phyloP scores from a whole-genome alignment of 2,888 invertebrate genomes.

The Blomia tropicalis region DNA sequence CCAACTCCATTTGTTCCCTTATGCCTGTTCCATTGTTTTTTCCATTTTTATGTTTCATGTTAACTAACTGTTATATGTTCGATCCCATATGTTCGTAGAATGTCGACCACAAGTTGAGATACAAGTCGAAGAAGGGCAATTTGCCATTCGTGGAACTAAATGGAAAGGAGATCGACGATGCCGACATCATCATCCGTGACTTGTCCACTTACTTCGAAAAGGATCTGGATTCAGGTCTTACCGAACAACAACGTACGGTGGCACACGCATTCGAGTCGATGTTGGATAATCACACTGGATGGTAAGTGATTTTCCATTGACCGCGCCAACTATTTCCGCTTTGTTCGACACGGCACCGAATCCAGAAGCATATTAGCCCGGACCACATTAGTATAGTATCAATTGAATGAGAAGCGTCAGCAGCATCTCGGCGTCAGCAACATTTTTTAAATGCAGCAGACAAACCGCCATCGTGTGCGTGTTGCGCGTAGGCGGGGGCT shows the following conservation, averaged over 20 bases:
- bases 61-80: constrained; percentile 7
- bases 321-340: not conserved
- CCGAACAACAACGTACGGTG: constrained; percentile 66
- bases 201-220: constrained; percentile 63
- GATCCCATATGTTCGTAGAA: constrained; percentile 45
- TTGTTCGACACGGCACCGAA: not conserved
- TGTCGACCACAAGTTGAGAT: constrained; percentile 82
- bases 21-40: not conserved
- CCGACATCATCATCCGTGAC: constrained; percentile 72
- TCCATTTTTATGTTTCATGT: not conserved
- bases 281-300: constrained; percentile 81
- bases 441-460: constrained; percentile 15
- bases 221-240: constrained; percentile 64
- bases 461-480: constrained; percentile 14
- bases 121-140: constrained; percentile 81
- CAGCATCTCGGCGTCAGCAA: no score
- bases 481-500: constrained; percentile 16
- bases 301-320: constrained; percentile 41
- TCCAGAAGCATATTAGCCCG: not conserved
- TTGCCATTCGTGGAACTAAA: constrained; percentile 86
- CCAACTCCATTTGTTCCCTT: not conserved
- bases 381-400: no score
- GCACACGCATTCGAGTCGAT: constrained; percentile 82
- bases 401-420: no score
- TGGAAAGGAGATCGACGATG: constrained; percentile 83